A percentile compares a stretch with the other conserved stretches of the same genome.
Evolutionary conservation across 2,888 invertebrate genomes (phyloP).

Genomic region (Noctuana brunneofusca): DNA sequence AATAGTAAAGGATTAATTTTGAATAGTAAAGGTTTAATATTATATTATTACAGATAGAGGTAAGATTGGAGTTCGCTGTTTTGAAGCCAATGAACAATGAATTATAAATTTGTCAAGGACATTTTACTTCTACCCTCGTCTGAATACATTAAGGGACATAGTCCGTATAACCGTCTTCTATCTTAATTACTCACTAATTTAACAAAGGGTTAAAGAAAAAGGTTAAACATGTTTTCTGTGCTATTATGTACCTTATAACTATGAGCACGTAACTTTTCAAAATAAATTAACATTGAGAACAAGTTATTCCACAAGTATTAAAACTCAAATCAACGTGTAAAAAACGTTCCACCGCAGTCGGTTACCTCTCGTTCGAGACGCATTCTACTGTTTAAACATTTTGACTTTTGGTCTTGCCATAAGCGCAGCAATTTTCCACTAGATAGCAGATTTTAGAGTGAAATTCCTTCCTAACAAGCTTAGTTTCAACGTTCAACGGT

Average conservation of each 20-base stretch:
- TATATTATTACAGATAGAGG: neutral
- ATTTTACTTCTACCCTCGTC: neutral
- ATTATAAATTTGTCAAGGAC: neutral
- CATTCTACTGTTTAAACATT: slow-evolving; percentile 26
- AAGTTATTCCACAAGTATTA: neutral
- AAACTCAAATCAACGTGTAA: slow-evolving; percentile 1
- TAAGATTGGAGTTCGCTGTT: neutral
- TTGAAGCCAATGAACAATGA: neutral
- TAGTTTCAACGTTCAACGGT: slow-evolving; percentile 37
- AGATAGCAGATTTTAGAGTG: slow-evolving; percentile 36
- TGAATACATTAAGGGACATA: neutral
- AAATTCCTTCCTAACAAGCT: slow-evolving; percentile 38
- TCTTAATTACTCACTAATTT: slow-evolving; percentile 1
- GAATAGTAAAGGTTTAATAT: too few relatives aligned
- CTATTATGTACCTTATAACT: too few relatives aligned
- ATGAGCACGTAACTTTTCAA: too few relatives aligned
- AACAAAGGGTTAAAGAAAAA: neutral
- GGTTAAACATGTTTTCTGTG: too few relatives aligned
- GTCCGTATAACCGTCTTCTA: neutral
- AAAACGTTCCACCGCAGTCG: neutral
- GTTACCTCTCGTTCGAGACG: slow-evolving; percentile 7
- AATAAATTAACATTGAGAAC: too few relatives aligned
- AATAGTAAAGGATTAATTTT: neutral
- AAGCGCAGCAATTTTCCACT: slow-evolving; percentile 32
- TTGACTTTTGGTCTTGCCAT: slow-evolving; percentile 29